Base-by-base conservation (phyloP, 2,113 vertebrate species). In the Chunga burmeisteri region DNA sequence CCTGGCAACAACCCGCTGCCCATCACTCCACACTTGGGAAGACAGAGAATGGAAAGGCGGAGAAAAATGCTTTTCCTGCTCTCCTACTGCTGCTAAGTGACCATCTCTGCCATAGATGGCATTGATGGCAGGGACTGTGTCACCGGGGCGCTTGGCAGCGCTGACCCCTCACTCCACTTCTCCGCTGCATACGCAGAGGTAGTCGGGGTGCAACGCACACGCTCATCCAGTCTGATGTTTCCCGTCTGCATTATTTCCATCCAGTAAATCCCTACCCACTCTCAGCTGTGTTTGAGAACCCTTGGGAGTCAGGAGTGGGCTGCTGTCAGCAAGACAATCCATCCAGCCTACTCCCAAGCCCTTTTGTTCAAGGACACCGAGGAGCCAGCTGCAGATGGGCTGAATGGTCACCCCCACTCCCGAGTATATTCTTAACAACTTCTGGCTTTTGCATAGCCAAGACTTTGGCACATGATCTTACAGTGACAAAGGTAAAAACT, bases 401-500 rank as follows among this genome's bases (percentile, higher is more conserved):
- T 81, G 62, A 82, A 96, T 56, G 63, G 94, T 73, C 87, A 80
- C 70, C 66, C 82, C 78, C 55, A 20, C 90, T 88, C 50, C 30
- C 2, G 1, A 81, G 63, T 59, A 83, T 90, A 94, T 94, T 92
- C 96, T 94, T 95, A 95, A 95, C 93, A 93, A 49, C 85, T 58
- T 65, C 30, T 15, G 36, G 79, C 71, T 80, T 88, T 53, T 50
- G 49, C 93, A 73, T 68, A 0, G 75, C 92, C 96, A 95, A 81
- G 90, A 83, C 86, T 93, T 88, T 0, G 10, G 96, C 94, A 90
- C 94, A 90, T 94, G 94, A 94, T 93, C 95, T 93, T 62, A 83
- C 71, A 88, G 90, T 0, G 10, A 96, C 94, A 97, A 96, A 94
- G 79, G 96, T 93, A 97, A 92, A 88, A 92, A 94, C 96, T 95